Base-by-base conservation (phyloP, 2,113 vertebrate species). In the Oryzias woworae region DNA sequence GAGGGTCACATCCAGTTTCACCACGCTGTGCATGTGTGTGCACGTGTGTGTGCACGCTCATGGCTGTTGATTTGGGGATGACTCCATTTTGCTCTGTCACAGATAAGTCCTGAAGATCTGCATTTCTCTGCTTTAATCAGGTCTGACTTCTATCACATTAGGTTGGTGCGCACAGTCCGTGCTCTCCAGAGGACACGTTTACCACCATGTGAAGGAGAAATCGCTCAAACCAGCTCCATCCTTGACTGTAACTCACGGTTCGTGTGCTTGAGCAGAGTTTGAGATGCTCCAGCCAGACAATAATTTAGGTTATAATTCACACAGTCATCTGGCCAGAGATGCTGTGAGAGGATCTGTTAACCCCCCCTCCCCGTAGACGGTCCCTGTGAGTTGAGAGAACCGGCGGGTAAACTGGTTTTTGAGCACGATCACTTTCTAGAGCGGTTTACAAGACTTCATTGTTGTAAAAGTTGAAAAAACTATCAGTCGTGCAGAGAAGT, bases 311-410 rank as follows among this genome's bases (percentile, higher is more conserved):
- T 69, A 69, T 85, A 81, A 83, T 51, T 83, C 80, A 74, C 4
- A 6, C 46, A 0, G 47, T 73, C 69, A 83, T 84, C 60, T 12
- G 66, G 26, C 48, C 1, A 55, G 80, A 71, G 74, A 58, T 1
- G 70, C 52, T 8, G 52, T 49, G 22, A 59, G 56, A 64, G 15
- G 77, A 74, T 62, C 75, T 54, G 7, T 36, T 16, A 64, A 46
- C 43, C 22, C 69, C 55, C 36, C 52, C 31, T 75, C 72, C 66
- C 56, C 58, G 73, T 89, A 77, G 88, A 85, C 90, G 90, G 89
- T 91, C 87, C 56, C 61, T 22, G 49, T 1, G 61, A 55, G 69
- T 16, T 26, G 17, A 13, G 64, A 67, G 73, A 59, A 66, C 55
- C 71, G 62, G 59, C 4, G 71, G 66, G 44, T 47, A 79, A 71